Conservation (phyloP, 2,888 invertebrate genomes). For the Phyllotreta cruciferae region DNA sequence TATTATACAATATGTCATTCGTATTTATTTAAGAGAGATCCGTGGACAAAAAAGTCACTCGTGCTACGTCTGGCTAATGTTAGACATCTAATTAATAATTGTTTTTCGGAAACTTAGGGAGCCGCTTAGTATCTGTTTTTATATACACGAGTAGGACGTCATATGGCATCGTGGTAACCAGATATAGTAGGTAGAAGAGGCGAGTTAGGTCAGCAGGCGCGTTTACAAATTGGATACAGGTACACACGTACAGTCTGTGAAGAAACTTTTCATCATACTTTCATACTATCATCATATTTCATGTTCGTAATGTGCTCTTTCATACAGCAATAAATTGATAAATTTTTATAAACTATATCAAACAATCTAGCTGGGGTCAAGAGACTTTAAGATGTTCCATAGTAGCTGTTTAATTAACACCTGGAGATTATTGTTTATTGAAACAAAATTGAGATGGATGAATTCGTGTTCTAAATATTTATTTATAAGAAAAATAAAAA, state of each 20-base stretch:
- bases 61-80: conserved; percentile 30
- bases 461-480: too few species aligned
- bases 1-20: neutral
- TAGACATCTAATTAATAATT: conserved; percentile 23
- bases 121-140: conserved; percentile 28
- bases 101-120: conserved; percentile 23
- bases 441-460: too few species aligned
- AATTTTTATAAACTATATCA: too few species aligned
- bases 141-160: conserved; percentile 34
- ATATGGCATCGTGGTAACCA: conserved; percentile 45
- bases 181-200: conserved; percentile 29
- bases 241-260: conserved; percentile 32
- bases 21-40: too few species aligned
- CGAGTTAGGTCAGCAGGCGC: conserved; percentile 20
- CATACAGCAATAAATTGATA: too few species aligned
- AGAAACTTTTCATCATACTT: conserved; percentile 26
- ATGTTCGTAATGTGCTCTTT: too few species aligned
- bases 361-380: too few species aligned
- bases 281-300: too few species aligned
- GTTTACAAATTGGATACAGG: conserved; percentile 39
- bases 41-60: conserved; percentile 16
- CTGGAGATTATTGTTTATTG: too few species aligned
- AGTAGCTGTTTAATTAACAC: too few species aligned
- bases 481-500: too few species aligned
- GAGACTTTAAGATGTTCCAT: too few species aligned